Conservation (phyloP, 2,797 vertebrate genomes). For the Vultur gryphus region DNA sequence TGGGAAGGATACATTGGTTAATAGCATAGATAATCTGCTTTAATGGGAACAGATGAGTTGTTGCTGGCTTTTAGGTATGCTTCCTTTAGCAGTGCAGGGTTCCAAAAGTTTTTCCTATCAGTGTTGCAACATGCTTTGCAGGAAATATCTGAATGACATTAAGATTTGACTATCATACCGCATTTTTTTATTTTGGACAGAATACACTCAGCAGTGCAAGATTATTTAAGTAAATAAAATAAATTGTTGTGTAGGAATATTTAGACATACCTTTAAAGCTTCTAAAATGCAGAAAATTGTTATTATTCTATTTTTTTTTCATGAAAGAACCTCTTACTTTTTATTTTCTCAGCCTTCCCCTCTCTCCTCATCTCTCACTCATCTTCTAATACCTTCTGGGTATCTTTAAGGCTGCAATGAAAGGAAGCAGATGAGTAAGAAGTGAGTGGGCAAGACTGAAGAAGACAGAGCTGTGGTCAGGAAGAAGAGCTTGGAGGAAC, state of each 20-base stretch:
- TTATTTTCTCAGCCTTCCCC: background rate
- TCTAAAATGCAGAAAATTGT: background rate
- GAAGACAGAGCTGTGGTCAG: background rate
- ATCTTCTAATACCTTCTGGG: background rate
- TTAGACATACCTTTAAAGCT: background rate
- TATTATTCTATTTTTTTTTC: background rate
- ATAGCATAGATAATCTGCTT: background rate
- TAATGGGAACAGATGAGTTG: background rate
- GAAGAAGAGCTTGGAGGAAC: background rate
- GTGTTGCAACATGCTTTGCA: background rate
- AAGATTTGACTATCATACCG: background rate
- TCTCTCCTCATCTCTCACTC: background rate
- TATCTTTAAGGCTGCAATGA: background rate
- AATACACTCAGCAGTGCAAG: background rate
- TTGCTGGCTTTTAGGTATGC: background rate
- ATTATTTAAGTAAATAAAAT: background rate
- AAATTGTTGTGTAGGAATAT: background rate
- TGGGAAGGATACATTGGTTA: background rate
- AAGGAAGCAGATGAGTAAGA: background rate
- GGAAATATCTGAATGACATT: background rate
- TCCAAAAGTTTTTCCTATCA: background rate
- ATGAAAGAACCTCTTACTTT: background rate
- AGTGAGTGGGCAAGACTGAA: background rate
- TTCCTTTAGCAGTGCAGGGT: background rate
- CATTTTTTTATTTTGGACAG: background rate